A percentile compares a stretch with the other conserved stretches of the same genome.
Conservation (phyloP, 2,797 vertebrate genomes). For the Semotilus atromaculatus region DNA sequence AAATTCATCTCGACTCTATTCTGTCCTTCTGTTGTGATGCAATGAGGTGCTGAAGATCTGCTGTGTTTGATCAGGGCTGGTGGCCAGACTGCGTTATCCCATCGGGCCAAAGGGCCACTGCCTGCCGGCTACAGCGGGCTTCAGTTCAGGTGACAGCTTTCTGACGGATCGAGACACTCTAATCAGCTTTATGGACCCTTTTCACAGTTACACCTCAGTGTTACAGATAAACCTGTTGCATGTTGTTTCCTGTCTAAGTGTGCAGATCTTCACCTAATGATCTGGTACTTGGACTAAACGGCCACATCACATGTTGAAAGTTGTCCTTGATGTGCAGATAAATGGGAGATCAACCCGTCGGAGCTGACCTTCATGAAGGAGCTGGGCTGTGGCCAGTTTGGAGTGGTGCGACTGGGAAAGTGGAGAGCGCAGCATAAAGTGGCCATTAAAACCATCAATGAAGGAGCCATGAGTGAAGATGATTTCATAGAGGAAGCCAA, state of each 20-base stretch:
- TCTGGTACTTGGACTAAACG: not conserved
- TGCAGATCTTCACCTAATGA: not conserved
- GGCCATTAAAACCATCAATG: conserved; percentile 91
- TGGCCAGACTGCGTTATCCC: conserved; percentile 82
- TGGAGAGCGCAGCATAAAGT: conserved; percentile 89
- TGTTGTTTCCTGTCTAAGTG: no score
- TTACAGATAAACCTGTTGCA: no score
- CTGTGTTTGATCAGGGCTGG: conserved; percentile 73
- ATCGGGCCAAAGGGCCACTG: conserved; percentile 78
- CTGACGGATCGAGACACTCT: no score
- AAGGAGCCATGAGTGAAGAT: conserved; percentile 93
- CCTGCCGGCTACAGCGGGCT: conserved; percentile 76
- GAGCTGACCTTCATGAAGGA: conserved; percentile 85
- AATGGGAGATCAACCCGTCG: conserved; percentile 86
- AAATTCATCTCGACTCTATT: not conserved
- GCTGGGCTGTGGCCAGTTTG: conserved; percentile 87
- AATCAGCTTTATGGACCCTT: no score
- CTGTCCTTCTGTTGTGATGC: not conserved
- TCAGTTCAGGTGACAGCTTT: conserved; percentile 77
- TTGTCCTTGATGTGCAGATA: conserved; percentile 71
- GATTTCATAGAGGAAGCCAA: conserved; percentile 98
- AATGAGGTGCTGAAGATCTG: not conserved
- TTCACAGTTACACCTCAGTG: no score
- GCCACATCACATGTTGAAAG: not conserved
- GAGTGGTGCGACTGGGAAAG: conserved; percentile 83